phyloP scores from a whole-genome alignment of 2,888 invertebrate genomes.

The Odontothrips loti region DNA sequence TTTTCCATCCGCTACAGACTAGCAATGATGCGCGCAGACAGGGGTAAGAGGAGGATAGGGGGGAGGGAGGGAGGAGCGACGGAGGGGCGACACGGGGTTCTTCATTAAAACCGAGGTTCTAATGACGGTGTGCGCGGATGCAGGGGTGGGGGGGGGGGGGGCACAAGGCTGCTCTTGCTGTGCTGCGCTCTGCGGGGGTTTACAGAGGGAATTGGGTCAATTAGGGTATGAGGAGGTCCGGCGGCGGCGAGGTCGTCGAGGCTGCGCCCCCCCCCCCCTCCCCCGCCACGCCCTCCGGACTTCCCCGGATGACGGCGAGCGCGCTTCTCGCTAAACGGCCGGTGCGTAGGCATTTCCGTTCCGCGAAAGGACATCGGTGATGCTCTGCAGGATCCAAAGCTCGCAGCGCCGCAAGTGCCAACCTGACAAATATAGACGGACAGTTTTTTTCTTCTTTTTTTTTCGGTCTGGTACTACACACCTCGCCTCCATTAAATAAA shows the following conservation, averaged over 20 bases:
- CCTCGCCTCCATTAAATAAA: too few species aligned
- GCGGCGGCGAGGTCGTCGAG: neutral
- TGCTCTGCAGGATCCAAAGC: neutral
- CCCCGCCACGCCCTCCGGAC: neutral
- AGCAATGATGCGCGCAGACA: neutral
- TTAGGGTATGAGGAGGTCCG: neutral
- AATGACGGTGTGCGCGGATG: neutral
- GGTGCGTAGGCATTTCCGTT: neutral
- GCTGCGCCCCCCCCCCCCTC: neutral
- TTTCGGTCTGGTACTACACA: neutral
- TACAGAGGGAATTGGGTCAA: neutral
- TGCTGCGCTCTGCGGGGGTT: neutral
- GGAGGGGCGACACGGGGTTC: neutral
- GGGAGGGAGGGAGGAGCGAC: neutral
- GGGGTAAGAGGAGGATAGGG: neutral
- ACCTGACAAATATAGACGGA: neutral
- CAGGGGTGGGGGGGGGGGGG: neutral
- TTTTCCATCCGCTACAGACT: too few species aligned
- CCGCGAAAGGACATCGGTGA: neutral
- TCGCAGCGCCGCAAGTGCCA: neutral
- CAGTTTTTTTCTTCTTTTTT: neutral
- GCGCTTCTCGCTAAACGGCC: neutral
- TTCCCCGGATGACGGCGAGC: neutral
- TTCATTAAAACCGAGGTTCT: neutral
- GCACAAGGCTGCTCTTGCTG: neutral